Evolutionary conservation across 2,888 invertebrate genomes (phyloP).

Genomic region (Caenorhabditis sp.): DNA sequence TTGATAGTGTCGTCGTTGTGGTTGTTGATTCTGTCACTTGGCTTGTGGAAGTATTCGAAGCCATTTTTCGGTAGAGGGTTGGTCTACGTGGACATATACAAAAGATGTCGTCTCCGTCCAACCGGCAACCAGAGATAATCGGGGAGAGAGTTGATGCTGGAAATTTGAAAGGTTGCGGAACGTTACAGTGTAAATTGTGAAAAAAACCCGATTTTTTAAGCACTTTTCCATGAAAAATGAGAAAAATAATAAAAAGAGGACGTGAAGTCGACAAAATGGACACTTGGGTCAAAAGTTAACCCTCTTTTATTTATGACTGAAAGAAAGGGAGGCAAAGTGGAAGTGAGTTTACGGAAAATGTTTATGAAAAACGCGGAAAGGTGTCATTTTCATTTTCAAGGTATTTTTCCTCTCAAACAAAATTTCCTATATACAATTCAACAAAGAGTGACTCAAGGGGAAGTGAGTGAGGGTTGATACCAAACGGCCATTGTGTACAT

Average conservation of each 20-base stretch:
- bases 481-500: too few species aligned
- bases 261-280: too few species aligned
- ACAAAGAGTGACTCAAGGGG: too few species aligned
- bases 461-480: too few species aligned
- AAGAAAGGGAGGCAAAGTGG: too few species aligned
- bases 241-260: background rate
- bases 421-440: too few species aligned
- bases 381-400: too few species aligned
- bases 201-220: too few species aligned
- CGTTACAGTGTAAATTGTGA: too few species aligned
- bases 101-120: constrained; percentile 68
- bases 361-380: too few species aligned
- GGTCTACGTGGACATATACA: constrained; percentile 67
- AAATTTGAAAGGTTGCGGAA: too few species aligned
- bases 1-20: background rate
- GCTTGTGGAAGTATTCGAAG: constrained; percentile 35
- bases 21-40: constrained; percentile 11
- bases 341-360: too few species aligned
- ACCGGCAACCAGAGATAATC: constrained; percentile 71
- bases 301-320: constrained; percentile 40
- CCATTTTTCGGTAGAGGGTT: constrained; percentile 51
- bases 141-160: constrained; percentile 69
- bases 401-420: background rate
- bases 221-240: background rate
- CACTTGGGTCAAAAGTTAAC: constrained; percentile 23